Percentiles rank a stretch among this genome's conserved stretches.
Conservation (phyloP, 1,140 invertebrate species). For the Fopius arisanus region DNA sequence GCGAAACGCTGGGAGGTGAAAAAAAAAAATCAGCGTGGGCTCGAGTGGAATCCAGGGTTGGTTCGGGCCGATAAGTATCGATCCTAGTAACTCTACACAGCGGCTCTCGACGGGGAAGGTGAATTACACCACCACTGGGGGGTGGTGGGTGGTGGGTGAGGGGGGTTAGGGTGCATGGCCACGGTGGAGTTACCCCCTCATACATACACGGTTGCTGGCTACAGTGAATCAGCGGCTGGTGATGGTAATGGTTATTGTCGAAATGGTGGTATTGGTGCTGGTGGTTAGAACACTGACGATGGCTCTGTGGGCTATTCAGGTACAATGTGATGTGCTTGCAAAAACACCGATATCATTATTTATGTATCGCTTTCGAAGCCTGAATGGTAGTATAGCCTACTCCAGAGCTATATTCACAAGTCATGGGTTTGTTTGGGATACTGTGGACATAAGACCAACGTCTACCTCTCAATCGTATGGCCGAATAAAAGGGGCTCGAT, state of each 20-base stretch:
- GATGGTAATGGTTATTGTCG: background rate
- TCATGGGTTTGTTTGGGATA: background rate
- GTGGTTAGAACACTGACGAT: background rate
- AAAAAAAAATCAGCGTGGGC: conserved; percentile 24
- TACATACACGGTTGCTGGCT: conserved; percentile 10
- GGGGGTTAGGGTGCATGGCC: conserved; percentile 34
- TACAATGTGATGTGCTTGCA: conserved; percentile 52
- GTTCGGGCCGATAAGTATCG: conserved; percentile 58
- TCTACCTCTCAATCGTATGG: background rate
- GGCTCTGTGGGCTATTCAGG: background rate
- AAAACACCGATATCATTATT: conserved; percentile 63
- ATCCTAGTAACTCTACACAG: conserved; percentile 60
- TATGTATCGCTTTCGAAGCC: conserved; percentile 54
- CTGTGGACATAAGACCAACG: background rate
- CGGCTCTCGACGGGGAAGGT: conserved; percentile 52
- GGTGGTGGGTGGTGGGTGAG: too few relatives aligned
- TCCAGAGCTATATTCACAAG: background rate
- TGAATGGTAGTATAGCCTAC: conserved; percentile 1
- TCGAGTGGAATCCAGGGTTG: conserved; percentile 42
- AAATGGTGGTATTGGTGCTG: background rate
- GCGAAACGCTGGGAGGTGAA: background rate
- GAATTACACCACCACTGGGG: conserved; percentile 50
- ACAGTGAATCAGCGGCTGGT: background rate
- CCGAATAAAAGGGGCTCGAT: too few relatives aligned
- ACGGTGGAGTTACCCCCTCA: conserved; percentile 50